Evolutionary conservation across 2,888 invertebrate species (phyloP).

Genomic region (Ectropis crepuscularia): DNA sequence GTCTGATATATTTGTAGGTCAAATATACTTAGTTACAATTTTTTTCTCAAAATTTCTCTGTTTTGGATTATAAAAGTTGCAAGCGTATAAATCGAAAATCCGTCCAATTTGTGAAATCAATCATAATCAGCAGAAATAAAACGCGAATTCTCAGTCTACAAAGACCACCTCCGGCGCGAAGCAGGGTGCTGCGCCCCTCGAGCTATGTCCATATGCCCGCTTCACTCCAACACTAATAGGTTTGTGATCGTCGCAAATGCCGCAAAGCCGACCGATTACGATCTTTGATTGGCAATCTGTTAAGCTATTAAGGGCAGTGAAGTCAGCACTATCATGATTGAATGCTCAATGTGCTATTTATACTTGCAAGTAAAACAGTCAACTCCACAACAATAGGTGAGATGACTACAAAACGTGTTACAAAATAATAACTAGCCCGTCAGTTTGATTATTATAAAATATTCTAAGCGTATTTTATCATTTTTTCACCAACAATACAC

Average conservation of each 20-base stretch:
- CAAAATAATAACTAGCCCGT: too few relatives aligned
- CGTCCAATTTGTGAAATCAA: conserved; percentile 5
- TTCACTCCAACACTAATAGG: conserved; percentile 63
- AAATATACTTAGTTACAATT: too few relatives aligned
- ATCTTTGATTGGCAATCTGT: conserved; percentile 57
- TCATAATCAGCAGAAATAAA: conserved; percentile 15
- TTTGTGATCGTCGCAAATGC: conserved; percentile 74
- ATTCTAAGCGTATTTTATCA: too few relatives aligned
- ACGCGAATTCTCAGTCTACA: conserved; percentile 13
- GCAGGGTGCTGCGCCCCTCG: conserved; percentile 57
- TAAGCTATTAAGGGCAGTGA: conserved; percentile 29
- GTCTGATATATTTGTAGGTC: too few relatives aligned
- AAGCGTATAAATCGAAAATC: not conserved
- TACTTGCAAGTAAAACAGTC: too few relatives aligned
- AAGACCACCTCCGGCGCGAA: conserved; percentile 61
- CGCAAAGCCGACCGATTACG: conserved; percentile 67
- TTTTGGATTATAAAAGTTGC: not conserved
- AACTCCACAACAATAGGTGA: too few relatives aligned
- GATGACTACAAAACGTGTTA: too few relatives aligned
- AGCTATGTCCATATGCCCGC: conserved; percentile 72
- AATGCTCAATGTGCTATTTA: not conserved
- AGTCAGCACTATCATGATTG: conserved; percentile 20
- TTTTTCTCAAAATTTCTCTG: too few relatives aligned
- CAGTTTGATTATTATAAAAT: too few relatives aligned
- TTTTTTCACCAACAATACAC: too few relatives aligned